phyloP scores from a whole-genome alignment of 2,797 vertebrate species.

The Acestrorhynchus altus region DNA sequence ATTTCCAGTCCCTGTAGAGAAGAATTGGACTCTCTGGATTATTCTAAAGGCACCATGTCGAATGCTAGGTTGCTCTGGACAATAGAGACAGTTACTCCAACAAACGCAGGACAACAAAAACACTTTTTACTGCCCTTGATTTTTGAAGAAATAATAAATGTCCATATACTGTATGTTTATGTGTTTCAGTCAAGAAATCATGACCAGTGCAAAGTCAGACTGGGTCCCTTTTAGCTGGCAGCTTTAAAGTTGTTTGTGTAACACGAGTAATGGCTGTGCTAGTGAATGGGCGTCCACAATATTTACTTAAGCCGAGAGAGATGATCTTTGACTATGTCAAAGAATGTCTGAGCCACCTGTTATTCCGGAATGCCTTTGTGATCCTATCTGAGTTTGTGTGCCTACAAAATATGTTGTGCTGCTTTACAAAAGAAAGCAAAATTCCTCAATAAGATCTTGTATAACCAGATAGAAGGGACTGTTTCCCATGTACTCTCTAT shows the following conservation, averaged over 20 bases:
- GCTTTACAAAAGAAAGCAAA: conserved; percentile 12
- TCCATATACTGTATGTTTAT: not conserved
- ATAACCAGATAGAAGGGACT: conserved; percentile 13
- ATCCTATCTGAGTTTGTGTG: not conserved
- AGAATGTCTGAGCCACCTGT: too few species aligned
- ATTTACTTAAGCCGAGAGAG: not conserved
- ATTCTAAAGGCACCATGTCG: too few species aligned
- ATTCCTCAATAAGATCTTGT: conserved; percentile 26
- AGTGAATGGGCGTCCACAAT: not conserved
- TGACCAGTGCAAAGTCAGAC: conserved; percentile 9
- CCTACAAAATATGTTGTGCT: not conserved
- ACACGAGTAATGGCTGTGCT: not conserved
- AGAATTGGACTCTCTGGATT: too few species aligned
- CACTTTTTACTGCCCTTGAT: too few species aligned
- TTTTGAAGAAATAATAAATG: too few species aligned
- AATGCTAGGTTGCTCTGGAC: too few species aligned
- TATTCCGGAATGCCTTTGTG: not conserved
- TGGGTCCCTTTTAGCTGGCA: conserved; percentile 16
- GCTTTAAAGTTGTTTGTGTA: not conserved
- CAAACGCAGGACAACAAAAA: too few species aligned
- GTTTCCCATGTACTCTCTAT: conserved; percentile 26
- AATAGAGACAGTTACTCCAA: too few species aligned
- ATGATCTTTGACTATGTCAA: not conserved
- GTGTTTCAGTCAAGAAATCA: not conserved
- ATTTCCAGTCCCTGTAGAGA: too few species aligned